These are phyloP conservation scores for Verasper variegatus DNA, from an alignment of 2,113 vertebrate genomes.

Conservation along the genomic window DNA sequence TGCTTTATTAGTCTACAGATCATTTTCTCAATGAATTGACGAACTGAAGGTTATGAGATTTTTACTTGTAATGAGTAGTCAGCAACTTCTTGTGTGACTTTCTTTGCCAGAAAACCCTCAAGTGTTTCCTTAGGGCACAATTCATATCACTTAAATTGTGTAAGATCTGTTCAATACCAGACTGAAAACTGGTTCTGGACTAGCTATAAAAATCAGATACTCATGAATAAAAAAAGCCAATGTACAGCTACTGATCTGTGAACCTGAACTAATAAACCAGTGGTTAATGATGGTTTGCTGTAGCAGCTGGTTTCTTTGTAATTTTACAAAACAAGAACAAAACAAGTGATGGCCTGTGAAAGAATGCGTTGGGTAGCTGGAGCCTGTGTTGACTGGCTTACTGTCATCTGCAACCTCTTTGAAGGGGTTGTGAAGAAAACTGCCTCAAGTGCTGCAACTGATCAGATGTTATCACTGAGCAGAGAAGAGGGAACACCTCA, in stretches of 20 bases:
- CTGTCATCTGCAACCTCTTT: slow-evolving; percentile 11
- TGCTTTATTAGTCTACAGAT: too few relatives aligned
- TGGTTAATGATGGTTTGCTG: neutral
- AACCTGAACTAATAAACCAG: neutral
- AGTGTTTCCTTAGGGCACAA: neutral
- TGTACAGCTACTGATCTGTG: neutral
- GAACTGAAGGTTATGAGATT: too few relatives aligned
- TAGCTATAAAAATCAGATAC: neutral
- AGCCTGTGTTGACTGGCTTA: slow-evolving; percentile 41
- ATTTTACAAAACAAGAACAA: slow-evolving; percentile 10
- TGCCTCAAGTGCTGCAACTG: slow-evolving; percentile 25
- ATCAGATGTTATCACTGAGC: slow-evolving; percentile 49
- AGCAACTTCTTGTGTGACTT: slow-evolving; percentile 9
- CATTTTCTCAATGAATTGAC: too few relatives aligned
- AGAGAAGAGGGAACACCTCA: slow-evolving; percentile 34
- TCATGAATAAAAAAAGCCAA: neutral
- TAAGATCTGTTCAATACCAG: neutral
- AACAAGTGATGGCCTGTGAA: slow-evolving; percentile 22
- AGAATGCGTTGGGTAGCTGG: slow-evolving; percentile 23
- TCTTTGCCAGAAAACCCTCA: neutral
- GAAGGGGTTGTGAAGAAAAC: slow-evolving; percentile 22
- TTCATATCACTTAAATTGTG: neutral
- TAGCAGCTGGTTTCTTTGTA: slow-evolving; percentile 31
- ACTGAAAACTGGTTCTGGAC: neutral
- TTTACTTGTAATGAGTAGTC: neutral